Percentiles rank a stretch among this genome's conserved stretches.
These are phyloP conservation scores for Aleiodes sp. DNA, from an alignment of 1,140 invertebrate species.

Conservation along the genomic window DNA sequence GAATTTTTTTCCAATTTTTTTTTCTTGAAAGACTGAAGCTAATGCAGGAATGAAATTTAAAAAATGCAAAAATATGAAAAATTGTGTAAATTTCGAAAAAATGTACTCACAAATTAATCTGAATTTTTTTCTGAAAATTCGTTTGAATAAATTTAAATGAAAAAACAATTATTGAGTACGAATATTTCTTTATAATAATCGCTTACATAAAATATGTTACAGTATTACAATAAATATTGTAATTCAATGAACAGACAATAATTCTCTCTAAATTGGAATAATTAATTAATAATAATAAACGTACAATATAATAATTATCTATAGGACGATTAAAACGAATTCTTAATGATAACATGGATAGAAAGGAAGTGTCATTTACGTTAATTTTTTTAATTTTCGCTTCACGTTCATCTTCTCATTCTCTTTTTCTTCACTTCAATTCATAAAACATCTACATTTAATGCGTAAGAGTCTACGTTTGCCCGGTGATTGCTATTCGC, in stretches of 20 bases:
- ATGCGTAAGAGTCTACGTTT: conserved; percentile 55
- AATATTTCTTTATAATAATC: conserved; percentile 53
- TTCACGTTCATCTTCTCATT: neutral
- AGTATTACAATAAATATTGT: conserved; percentile 62
- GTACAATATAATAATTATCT: conserved; percentile 55
- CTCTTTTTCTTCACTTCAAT: neutral
- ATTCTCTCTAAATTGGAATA: conserved; percentile 55
- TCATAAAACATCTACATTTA: conserved; percentile 34
- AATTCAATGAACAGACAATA: conserved; percentile 58
- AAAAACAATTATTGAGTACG: neutral
- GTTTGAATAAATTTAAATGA: neutral
- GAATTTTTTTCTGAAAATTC: neutral
- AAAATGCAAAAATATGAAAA: too few species aligned
- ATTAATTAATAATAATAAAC: conserved; percentile 51
- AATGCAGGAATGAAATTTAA: too few species aligned
- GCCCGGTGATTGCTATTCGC: conserved; percentile 49
- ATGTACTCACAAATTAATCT: too few species aligned
- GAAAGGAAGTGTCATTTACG: neutral
- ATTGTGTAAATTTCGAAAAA: too few species aligned
- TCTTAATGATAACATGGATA: conserved; percentile 11
- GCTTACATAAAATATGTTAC: conserved; percentile 66
- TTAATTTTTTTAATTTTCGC: too few species aligned
- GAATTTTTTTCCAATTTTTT: too few species aligned
- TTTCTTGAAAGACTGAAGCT: too few species aligned
- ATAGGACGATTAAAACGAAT: neutral